Base-by-base conservation (phyloP, 2,113 vertebrate species). In the Halichoeres trimaculatus region DNA sequence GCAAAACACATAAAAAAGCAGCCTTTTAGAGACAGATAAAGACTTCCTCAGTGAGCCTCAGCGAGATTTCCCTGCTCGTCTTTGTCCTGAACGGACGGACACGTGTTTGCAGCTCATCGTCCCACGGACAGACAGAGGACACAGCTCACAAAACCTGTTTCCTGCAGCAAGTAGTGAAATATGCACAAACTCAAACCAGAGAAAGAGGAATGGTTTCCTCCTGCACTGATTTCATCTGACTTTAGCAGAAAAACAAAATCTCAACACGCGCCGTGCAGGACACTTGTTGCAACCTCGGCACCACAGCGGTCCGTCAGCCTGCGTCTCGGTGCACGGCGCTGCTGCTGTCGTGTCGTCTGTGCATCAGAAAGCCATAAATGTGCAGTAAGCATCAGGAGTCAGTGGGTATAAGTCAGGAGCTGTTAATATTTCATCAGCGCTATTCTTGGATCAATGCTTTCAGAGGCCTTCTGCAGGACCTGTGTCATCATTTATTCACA, bases 401-500 rank as follows among this genome's bases (percentile, higher is more conserved):
- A 58, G 73, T 64, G 59, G 59, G 47, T 53, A n/a, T n/a, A 57
- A 78, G 66, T 77, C 70, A 76, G 81, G 76, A 80, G 69, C 36
- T 55, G 93, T 96, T 92, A 96, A 95, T 95, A 95, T 94, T 96
- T 96, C 92, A 96, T 93, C 54, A 88, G 80, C 81, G 92, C 93
- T 95, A 94, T 93, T 96, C 93, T 94, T 91, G 94, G 93, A 94
- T 95, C 94, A 94, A 91, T 91, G 83, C 92, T 87, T 94, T 91
- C 92, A 93, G 80, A 93, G 93, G 82, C 89, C 83, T 93, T 93
- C 87, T 90, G 91, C 93, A 94, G 92, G 94, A 91, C 87, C 94
- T 90, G 84, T 88, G 90, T 93, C 91, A 95, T 95, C 85, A 94
- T 95, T 96, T 94, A 96, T 95, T 96, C n/a, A 95, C 79, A 87